Conservation (phyloP, 2,888 invertebrate species). For the Lochmaea crataegi region DNA sequence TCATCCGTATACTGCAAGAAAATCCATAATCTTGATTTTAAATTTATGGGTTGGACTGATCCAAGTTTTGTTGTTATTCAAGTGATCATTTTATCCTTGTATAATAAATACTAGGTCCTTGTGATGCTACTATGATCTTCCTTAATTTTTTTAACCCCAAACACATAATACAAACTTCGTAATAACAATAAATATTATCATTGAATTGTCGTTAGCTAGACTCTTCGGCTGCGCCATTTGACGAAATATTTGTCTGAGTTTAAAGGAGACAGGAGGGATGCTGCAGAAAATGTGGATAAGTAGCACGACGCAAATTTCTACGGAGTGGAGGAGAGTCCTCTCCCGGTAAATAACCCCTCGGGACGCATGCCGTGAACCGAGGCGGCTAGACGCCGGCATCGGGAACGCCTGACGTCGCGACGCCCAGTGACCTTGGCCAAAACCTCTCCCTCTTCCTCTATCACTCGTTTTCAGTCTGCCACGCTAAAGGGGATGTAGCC, state of each 20-base stretch:
- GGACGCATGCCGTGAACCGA: slow-evolving; percentile 37
- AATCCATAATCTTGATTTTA: no score
- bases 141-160: no score
- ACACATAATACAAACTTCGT: no score
- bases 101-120: no score
- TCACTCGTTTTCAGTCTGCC: slow-evolving; percentile 17
- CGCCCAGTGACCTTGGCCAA: slow-evolving; percentile 40
- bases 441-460: slow-evolving; percentile 10
- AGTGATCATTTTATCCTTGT: no score
- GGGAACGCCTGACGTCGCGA: slow-evolving; percentile 33
- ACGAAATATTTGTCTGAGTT: slow-evolving; percentile 1
- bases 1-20: no score
- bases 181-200: no score
- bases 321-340: background rate
- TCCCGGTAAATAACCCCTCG: slow-evolving; percentile 25
- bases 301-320: slow-evolving; percentile 21
- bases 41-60: no score
- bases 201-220: background rate
- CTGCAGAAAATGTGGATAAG: slow-evolving; percentile 25
- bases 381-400: slow-evolving; percentile 33
- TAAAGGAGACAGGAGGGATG: background rate
- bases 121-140: no score
- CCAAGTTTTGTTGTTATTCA: no score
- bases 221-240: background rate
- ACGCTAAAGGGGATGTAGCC: slow-evolving; percentile 16